Evolutionary conservation across 2,797 vertebrate species (phyloP).

Genomic region (Acipenser oxyrinchus): DNA sequence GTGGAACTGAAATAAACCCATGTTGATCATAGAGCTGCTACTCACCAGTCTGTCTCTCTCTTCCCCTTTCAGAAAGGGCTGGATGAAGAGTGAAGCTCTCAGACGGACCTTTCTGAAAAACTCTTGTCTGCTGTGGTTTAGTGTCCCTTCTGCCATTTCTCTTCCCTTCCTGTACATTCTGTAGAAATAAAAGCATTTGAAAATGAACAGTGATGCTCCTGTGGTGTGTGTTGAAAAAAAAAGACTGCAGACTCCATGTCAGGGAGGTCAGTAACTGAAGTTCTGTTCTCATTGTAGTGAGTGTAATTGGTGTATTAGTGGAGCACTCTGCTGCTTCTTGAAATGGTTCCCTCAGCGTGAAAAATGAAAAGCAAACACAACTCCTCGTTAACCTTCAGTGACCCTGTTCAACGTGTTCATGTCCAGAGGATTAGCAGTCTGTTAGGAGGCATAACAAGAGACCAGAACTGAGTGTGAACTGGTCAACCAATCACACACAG

Average conservation of each 20-base stretch:
- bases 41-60: not conserved
- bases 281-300: not conserved
- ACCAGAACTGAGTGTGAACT: too few relatives aligned
- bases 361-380: too few relatives aligned
- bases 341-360: too few relatives aligned
- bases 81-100: conserved; percentile 59
- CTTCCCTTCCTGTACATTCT: conserved; percentile 35
- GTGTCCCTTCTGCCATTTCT: conserved; percentile 26
- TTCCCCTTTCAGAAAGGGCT: conserved; percentile 55
- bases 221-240: not conserved
- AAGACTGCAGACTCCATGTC: not conserved
- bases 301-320: not conserved
- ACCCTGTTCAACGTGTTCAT: too few relatives aligned
- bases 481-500: too few relatives aligned
- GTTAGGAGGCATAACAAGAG: too few relatives aligned
- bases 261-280: not conserved
- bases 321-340: too few relatives aligned
- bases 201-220: not conserved
- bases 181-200: conserved; percentile 43
- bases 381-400: too few relatives aligned
- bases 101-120: conserved; percentile 32
- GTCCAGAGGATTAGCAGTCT: too few relatives aligned
- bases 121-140: conserved; percentile 28
- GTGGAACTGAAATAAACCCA: too few relatives aligned
- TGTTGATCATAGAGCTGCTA: too few relatives aligned